Evolutionary conservation across 2,888 invertebrate genomes (phyloP), one percentile per base, ranked within the genome.

Genomic region (Papilio demoleus): DNA sequence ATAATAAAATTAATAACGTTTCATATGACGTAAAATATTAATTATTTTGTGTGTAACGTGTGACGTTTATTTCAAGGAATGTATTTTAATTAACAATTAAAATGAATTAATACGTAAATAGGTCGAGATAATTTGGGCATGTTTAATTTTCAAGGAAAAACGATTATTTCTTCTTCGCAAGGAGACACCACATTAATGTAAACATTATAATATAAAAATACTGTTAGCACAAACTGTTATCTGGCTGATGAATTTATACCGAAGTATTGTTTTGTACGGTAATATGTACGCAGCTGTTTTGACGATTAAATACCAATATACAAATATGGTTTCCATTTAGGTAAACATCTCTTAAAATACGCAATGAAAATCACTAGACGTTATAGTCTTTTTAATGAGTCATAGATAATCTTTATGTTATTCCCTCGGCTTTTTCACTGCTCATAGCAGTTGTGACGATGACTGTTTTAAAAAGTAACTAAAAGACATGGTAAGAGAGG

Each of bases 201-300:
- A 65, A 58, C 24, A 53, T 14, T n/a, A n/a, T n/a, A n/a, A n/a
- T n/a, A n/a, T n/a, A n/a, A 36, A 34, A 34, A 36, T 36, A 36
- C 12, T 36, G 36, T 36, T 11, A 11, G 36, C 11, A 12, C 31
- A 31, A 31, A 31, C 31, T 31, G 31, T 31, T 31, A 72, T 73
- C 70, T 58, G 12, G 40, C 42, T 50, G 74, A 76, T 71, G 66
- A 78, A 80, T 75, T 73, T 71, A 67, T 70, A 72, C 24, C 74
- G 74, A 79, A 74, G 78, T 73, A 67, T 68, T 74, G 65, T 74
- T 78, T 75, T 72, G n/a, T 72, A 76, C 42, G 50, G 70, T 67
- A 56, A 60, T 42, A 69, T 67, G 66, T 70, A 68, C 36, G 24
- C 53, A 61, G 67, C 27, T 61, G 67, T 67, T 67, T 31, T n/a